Base-by-base conservation (phyloP, 2,888 invertebrate genomes). In the Rhagophthalmus giganteus region DNA sequence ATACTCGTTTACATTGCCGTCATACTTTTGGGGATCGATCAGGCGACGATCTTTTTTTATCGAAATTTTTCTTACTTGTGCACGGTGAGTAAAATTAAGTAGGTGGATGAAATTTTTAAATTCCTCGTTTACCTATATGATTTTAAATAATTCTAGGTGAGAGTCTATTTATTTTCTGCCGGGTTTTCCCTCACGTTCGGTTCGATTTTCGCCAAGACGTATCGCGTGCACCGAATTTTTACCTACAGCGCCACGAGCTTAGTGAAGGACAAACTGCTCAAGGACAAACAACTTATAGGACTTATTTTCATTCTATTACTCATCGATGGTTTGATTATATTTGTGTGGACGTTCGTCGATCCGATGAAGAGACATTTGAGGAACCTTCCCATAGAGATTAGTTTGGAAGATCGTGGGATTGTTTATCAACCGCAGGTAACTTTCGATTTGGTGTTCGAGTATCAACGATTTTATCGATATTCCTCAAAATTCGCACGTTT, bases 131-230 rank as follows among this genome's bases (percentile, higher is more conserved):
- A n/a, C n/a, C n/a, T n/a, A n/a, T n/a, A n/a, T n/a, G n/a, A n/a
- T n/a, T n/a, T n/a, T n/a, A n/a, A n/a, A n/a, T n/a, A n/a, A n/a
- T 37, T 24, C 3, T 12, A 94, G 94, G 85, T 87, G 34, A 82
- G 92, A 66, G 92, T 92, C 10, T 94, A 92, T 77, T 80, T 94
- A 39, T 78, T 94, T 37, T 91, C 93, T 1, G 90, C 92, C 33
- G 94, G 94, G 15, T 94, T 94, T 74, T 93, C 94, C 0, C 74
- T 94, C 61, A 90, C 94, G 1, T 94, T 94, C 68, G 94, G 94
- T 24, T 92, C 94, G 11, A 94, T 94, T 90, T 94, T 94, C 71
- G 91, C 93, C 2, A 94, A 94, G 77, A 94, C 94, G 0, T 94
- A 94, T 75, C 77, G 94, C 39, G 93, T 94, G 8, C 93, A 94